These are phyloP conservation scores for Amphipoea lucens DNA, from an alignment of 2,888 invertebrate genomes.

Conservation along the genomic window DNA sequence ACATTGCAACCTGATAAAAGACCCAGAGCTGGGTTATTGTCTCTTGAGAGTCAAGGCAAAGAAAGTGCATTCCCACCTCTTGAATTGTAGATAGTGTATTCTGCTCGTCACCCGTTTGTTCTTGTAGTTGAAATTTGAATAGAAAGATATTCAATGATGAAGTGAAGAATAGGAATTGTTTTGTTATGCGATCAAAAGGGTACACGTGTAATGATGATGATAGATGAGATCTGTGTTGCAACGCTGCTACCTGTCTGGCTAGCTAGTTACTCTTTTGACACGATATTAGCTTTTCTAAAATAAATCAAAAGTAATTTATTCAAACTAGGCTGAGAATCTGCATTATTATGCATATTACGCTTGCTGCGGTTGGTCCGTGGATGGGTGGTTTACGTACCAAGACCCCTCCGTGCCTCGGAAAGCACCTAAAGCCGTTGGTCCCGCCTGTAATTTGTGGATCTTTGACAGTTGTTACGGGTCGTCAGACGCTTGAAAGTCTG, in stretches of 20 bases:
- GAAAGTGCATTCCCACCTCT: constrained; percentile 37
- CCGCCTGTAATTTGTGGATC: too few relatives aligned
- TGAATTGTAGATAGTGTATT: constrained; percentile 11
- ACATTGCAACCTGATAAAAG: constrained; percentile 5
- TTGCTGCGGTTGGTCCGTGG: too few relatives aligned
- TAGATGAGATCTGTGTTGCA: background rate
- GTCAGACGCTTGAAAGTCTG: too few relatives aligned
- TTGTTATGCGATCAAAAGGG: background rate
- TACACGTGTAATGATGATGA: background rate
- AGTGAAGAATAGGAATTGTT: constrained; percentile 26
- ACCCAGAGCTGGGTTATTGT: constrained; percentile 22
- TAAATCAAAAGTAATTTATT: too few relatives aligned
- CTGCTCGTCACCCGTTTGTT: background rate
- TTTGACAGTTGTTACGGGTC: too few relatives aligned
- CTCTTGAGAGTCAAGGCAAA: constrained; percentile 28
- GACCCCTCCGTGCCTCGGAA: too few relatives aligned
- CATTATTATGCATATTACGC: too few relatives aligned
- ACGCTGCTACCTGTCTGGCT: background rate
- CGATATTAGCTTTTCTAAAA: too few relatives aligned
- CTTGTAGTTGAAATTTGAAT: constrained; percentile 5
- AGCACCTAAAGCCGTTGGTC: too few relatives aligned
- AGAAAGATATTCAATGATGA: constrained; percentile 19
- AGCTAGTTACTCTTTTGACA: too few relatives aligned
- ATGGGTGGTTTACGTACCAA: too few relatives aligned
- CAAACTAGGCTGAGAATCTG: too few relatives aligned